phyloP scores from a whole-genome alignment of 2,888 invertebrate genomes.

The Melolontha melolontha region DNA sequence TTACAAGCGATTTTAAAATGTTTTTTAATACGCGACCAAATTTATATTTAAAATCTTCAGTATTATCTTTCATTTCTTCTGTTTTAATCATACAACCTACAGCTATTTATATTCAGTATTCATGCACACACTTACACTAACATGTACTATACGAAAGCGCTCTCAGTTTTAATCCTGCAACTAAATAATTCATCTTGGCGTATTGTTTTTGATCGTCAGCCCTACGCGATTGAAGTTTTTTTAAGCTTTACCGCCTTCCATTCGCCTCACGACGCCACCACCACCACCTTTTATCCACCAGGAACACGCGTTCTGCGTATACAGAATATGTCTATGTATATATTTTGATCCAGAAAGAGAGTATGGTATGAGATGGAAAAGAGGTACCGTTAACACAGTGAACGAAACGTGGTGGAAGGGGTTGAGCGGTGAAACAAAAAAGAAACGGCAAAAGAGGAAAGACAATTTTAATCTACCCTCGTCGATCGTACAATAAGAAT shows the following conservation, averaged over 20 bases:
- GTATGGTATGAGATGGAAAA: not conserved
- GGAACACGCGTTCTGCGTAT: not conserved
- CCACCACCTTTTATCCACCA: not conserved
- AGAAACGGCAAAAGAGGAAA: constrained; percentile 51
- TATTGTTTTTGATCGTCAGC: constrained; percentile 34
- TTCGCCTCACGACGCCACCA: not conserved
- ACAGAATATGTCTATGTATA: too few relatives aligned
- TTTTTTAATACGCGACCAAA: too few relatives aligned
- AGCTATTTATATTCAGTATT: not conserved
- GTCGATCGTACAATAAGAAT: constrained; percentile 48
- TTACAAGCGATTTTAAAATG: too few relatives aligned
- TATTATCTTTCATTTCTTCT: too few relatives aligned
- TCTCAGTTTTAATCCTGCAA: constrained; percentile 32
- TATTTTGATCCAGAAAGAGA: constrained; percentile 7
- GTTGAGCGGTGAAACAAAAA: not conserved
- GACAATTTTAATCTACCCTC: constrained; percentile 60
- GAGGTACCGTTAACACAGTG: not conserved
- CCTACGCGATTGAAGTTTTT: constrained; percentile 26
- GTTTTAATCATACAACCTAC: constrained; percentile 10
- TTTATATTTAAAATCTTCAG: too few relatives aligned
- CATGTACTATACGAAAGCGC: not conserved
- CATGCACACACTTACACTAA: constrained; percentile 4
- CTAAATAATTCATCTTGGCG: constrained; percentile 31
- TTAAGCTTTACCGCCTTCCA: not conserved
- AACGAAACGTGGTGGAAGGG: not conserved